Evolutionary conservation across 2,888 invertebrate genomes (phyloP).

Genomic region (Podabrus alpinus): DNA sequence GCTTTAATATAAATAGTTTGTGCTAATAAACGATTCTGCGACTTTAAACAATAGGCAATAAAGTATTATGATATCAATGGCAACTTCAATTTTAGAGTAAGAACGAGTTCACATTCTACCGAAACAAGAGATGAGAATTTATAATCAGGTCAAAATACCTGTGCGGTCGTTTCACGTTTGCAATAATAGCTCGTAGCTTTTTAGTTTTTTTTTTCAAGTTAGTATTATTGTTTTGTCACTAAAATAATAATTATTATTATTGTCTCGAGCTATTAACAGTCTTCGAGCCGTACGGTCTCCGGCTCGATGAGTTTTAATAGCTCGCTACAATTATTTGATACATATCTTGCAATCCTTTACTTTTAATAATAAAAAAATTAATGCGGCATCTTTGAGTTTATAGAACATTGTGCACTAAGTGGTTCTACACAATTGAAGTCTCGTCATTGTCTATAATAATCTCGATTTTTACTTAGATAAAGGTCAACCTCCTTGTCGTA

Average conservation of each 20-base stretch:
- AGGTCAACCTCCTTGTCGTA: slow-evolving; percentile 28
- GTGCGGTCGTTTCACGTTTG: slow-evolving; percentile 7
- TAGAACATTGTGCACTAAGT: slow-evolving; percentile 46
- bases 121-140: slow-evolving; percentile 48
- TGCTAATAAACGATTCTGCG: slow-evolving; percentile 42
- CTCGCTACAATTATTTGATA: slow-evolving; percentile 1
- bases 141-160: slow-evolving; percentile 40
- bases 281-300: background rate
- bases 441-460: slow-evolving; percentile 43
- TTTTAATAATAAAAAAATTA: slow-evolving; percentile 48
- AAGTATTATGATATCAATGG: slow-evolving; percentile 52
- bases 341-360: slow-evolving; percentile 37
- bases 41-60: slow-evolving; percentile 51
- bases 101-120: slow-evolving; percentile 45
- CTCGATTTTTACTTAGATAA: slow-evolving; percentile 39
- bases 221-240: background rate
- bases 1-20: slow-evolving; percentile 45
- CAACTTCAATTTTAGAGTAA: slow-evolving; percentile 44
- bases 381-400: slow-evolving; percentile 45
- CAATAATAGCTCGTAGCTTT: background rate
- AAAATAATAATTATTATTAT: background rate
- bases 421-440: slow-evolving; percentile 40
- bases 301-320: background rate
- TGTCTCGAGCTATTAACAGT: background rate
- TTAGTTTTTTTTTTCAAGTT: background rate